Evolutionary conservation across 2,797 vertebrate genomes (phyloP).

Genomic region (Nannoperca australis): DNA sequence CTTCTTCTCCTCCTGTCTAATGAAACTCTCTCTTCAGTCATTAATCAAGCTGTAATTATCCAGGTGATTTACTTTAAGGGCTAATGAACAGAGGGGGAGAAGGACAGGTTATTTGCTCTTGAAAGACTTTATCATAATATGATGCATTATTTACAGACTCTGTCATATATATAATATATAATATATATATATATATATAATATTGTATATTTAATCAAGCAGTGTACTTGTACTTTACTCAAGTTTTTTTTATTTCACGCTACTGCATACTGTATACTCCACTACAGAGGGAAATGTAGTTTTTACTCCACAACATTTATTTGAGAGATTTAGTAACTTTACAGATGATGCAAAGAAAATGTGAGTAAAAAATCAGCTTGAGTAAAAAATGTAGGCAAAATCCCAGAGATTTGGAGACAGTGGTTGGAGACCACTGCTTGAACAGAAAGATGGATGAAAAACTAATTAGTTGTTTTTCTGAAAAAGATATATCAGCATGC

Average conservation of each 20-base stretch:
- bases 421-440: neutral
- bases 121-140: conserved; percentile 8
- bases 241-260: neutral
- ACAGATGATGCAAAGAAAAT: no score
- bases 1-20: conserved; percentile 5
- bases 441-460: neutral
- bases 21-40: conserved; percentile 10
- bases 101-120: neutral
- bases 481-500: neutral
- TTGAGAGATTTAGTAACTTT: neutral
- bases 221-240: neutral
- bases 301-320: neutral
- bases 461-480: neutral
- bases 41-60: conserved; percentile 49
- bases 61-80: conserved; percentile 42
- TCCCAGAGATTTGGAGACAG: no score
- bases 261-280: neutral
- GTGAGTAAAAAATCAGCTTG: no score
- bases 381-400: no score
- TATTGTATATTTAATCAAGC: neutral
- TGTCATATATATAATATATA: neutral
- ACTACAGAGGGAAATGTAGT: neutral
- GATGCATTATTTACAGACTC: conserved; percentile 30
- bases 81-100: conserved; percentile 28
- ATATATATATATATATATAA: no score